A percentile compares a stretch with the other conserved stretches of the same genome.
Evolutionary conservation across 2,888 invertebrate species (phyloP).

Genomic region (Dryadula phaetusa): DNA sequence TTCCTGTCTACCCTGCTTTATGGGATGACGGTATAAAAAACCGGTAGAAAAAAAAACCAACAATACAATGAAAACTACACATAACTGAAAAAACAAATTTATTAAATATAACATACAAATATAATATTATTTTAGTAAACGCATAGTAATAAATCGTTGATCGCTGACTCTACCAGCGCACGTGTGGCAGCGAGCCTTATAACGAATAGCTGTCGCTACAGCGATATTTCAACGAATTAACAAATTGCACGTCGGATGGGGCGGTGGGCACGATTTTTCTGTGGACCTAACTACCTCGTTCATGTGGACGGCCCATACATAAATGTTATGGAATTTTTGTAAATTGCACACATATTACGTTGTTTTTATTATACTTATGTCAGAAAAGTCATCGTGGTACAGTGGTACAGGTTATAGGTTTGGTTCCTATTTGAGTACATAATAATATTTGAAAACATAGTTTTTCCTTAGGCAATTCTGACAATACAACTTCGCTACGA

Average conservation of each 20-base stretch:
- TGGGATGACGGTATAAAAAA: no score
- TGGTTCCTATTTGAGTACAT: no score
- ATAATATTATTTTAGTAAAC: conserved; percentile 33
- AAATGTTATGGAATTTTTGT: not conserved
- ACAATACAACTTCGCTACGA: no score
- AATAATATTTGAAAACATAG: no score
- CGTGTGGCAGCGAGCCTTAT: conserved; percentile 82
- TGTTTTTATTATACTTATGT: not conserved
- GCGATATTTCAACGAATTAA: conserved; percentile 83
- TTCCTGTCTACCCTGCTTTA: no score
- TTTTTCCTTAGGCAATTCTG: no score
- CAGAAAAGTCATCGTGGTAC: no score
- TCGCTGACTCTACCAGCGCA: conserved; percentile 69
- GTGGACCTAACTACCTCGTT: conserved; percentile 57
- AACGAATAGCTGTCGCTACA: conserved; percentile 81
- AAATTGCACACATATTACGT: not conserved
- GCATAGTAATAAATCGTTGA: conserved; percentile 40
- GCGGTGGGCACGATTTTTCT: conserved; percentile 81
- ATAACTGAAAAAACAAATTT: conserved; percentile 12
- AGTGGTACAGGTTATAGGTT: no score
- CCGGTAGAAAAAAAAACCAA: not conserved
- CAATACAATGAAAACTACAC: not conserved
- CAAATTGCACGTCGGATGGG: conserved; percentile 80
- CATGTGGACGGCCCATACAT: not conserved
- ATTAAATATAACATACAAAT: conserved; percentile 27